These are phyloP conservation scores for Cantharis flavilabris DNA, from an alignment of 2,888 invertebrate genomes.

Conservation along the genomic window DNA sequence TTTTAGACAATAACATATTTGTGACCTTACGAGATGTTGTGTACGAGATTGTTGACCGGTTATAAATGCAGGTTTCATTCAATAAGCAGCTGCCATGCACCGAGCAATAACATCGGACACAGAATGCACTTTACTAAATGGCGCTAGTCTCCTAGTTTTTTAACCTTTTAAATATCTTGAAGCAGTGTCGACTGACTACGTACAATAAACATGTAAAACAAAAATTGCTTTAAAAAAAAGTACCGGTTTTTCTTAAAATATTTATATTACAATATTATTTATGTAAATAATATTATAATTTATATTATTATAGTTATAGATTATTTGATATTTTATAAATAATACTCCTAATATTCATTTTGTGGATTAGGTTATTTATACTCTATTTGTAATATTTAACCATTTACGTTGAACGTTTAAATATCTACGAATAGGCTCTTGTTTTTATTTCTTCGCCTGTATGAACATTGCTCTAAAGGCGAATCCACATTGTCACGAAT, in stretches of 20 bases:
- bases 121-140: conserved; percentile 1
- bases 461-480: background rate
- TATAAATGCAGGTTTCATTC: conserved; percentile 20
- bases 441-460: background rate
- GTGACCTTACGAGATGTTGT: background rate
- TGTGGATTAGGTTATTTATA: too few relatives aligned
- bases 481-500: background rate
- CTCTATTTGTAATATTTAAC: background rate
- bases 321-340: background rate
- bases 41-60: conserved; percentile 30
- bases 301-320: background rate
- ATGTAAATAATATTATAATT: background rate
- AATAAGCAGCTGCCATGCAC: conserved; percentile 21
- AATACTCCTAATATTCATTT: background rate
- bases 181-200: background rate
- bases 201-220: background rate
- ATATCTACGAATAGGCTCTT: background rate
- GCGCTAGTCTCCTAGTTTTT: background rate
- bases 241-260: background rate
- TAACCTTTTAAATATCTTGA: background rate
- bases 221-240: background rate
- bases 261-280: background rate
- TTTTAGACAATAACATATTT: background rate
- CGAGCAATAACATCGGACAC: background rate
- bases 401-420: background rate